These are phyloP conservation scores for Galagoides demidoff DNA, from an alignment of 2,797 vertebrate species.

Conservation along the genomic window DNA sequence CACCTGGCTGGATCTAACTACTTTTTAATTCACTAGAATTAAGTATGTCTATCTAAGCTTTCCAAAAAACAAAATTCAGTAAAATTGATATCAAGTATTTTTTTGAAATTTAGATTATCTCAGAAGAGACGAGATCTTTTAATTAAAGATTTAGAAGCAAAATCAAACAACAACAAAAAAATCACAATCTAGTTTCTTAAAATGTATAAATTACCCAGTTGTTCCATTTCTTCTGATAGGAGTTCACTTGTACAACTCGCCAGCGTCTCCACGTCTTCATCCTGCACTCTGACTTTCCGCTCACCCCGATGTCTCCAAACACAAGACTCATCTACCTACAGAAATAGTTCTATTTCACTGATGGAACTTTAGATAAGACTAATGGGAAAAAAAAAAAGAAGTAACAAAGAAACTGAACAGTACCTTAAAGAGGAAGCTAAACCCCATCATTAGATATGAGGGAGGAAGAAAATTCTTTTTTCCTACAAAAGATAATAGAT, in stretches of 20 bases:
- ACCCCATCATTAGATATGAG: conserved; percentile 99
- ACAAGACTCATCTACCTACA: conserved; percentile 95
- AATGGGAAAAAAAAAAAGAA: neutral
- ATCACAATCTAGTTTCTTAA: neutral
- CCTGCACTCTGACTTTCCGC: conserved; percentile 93
- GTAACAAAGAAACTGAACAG: conserved; percentile 46
- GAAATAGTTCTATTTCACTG: neutral
- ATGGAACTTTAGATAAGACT: conserved; percentile 1
- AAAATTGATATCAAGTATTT: neutral
- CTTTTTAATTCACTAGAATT: conserved; percentile 34
- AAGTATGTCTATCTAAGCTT: conserved; percentile 29
- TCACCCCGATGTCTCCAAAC: conserved; percentile 95
- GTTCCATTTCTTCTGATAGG: conserved; percentile 92
- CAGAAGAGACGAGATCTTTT: neutral
- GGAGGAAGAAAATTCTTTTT: conserved; percentile 99
- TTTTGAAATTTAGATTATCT: conserved; percentile 31
- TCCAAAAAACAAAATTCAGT: conserved; percentile 54
- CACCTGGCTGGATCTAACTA: neutral
- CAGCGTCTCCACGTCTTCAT: conserved; percentile 93
- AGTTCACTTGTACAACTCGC: conserved; percentile 90
- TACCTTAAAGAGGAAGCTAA: conserved; percentile 99
- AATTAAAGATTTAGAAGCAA: conserved; percentile 48
- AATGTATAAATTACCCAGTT: conserved; percentile 88
- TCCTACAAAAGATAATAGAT: conserved; percentile 88
- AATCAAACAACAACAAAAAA: conserved; percentile 6